phyloP scores from a whole-genome alignment of 1,140 invertebrate genomes.

The Streblospio benedicti region DNA sequence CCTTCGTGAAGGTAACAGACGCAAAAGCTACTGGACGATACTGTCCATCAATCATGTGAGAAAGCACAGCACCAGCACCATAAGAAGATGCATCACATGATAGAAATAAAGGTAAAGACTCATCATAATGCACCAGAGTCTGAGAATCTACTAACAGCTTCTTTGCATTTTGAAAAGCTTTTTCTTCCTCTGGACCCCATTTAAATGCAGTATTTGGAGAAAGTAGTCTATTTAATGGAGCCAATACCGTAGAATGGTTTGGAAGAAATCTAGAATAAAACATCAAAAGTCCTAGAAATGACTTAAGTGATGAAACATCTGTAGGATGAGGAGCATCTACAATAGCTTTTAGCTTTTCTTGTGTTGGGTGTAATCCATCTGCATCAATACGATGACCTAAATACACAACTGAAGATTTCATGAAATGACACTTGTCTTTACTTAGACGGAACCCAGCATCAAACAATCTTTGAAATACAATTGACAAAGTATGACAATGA shows the following conservation, averaged over 20 bases:
- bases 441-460: conserved; percentile 6
- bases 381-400: conserved; percentile 1
- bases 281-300: conserved; percentile 4
- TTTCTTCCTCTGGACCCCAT: neutral
- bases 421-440: conserved; percentile 9
- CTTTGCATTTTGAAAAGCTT: conserved; percentile 5
- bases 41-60: conserved; percentile 44
- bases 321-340: neutral
- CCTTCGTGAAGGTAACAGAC: conserved; percentile 39
- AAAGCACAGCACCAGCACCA: conserved; percentile 48
- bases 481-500: conserved; percentile 5
- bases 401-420: neutral
- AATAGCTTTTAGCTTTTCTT: conserved; percentile 4
- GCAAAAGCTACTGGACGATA: conserved; percentile 46
- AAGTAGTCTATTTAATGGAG: neutral
- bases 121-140: conserved; percentile 41
- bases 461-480: neutral
- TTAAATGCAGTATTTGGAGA: neutral
- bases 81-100: conserved; percentile 47
- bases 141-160: neutral
- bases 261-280: conserved; percentile 2
- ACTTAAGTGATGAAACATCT: neutral
- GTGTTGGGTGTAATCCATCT: neutral
- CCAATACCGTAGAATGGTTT: neutral
- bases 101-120: conserved; percentile 31